Base-by-base conservation (phyloP, 2,888 invertebrate genomes). In the Epistrophe grossulariae region DNA sequence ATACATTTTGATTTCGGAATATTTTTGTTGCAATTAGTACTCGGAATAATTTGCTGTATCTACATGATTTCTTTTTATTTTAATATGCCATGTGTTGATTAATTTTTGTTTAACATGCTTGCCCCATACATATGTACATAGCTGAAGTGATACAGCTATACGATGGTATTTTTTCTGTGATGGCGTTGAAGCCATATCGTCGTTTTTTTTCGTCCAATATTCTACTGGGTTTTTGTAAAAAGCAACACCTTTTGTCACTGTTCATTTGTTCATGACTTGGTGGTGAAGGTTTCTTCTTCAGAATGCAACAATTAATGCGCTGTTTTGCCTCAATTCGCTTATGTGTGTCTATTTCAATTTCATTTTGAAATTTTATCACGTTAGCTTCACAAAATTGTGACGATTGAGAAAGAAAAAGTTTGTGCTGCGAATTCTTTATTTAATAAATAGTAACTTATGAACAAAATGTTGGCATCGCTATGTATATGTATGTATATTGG, bases 221-320 rank as follows among this genome's bases (percentile, higher is more conserved):
- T 1, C 1, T 15, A 15, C 15, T 9, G 15, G 15, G 15, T 13
- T 43, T n/a, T n/a, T 40, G 40, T 6, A 15, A 15, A 43, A 43
- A 43, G 15, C 15, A 43, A 43, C 43, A 13, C 43, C 43, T 43
- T 43, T n/a, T 45, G 45, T 8, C 45, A 19, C 19, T 50, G 10
- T 1, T 17, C 19, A 10, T 5, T 19, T 50, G n/a, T 24, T 52
- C 24, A 28, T 28, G 28, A 28, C 24, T 28, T 28, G 13, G 48
- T 59, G 24, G 60, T 59, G 24, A 59, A 24, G 13, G 43, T 24
- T 59, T 73, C 9, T 24, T 57, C 35, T 28, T 60, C n/a, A 17
- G 5, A 9, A 60, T 57, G 43, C 57, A 89, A 85, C 62, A 38
- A 40, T 35, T 5, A 35, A 28, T 28, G 1, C 13, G 28, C 28